Evolutionary conservation across 2,113 vertebrate genomes (phyloP).

Genomic region (Rattus rattus): DNA sequence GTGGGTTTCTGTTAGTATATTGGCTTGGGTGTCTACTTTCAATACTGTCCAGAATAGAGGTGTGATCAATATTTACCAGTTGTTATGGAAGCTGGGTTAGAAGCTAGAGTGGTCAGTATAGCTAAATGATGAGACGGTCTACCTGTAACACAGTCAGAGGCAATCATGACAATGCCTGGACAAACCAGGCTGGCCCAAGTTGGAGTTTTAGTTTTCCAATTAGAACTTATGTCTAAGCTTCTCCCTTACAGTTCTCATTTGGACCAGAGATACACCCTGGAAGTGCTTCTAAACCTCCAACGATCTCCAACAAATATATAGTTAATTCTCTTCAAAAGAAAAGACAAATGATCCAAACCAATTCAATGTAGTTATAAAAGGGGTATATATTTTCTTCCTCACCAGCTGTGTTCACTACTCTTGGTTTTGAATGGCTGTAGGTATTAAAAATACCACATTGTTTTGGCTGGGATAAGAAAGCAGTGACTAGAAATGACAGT

Average conservation of each 20-base stretch:
- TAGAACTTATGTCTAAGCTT: not conserved
- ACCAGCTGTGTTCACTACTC: not conserved
- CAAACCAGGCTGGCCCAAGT: not conserved
- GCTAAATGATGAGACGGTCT: not conserved
- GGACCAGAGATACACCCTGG: not conserved
- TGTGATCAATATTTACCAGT: constrained; percentile 4
- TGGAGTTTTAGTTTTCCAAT: not conserved
- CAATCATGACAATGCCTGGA: not conserved
- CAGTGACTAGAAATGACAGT: not conserved
- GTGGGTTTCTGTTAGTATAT: not conserved
- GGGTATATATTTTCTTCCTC: not conserved
- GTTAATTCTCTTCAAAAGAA: not conserved
- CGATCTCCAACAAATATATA: not conserved
- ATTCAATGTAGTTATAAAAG: not conserved
- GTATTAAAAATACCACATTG: too few relatives aligned
- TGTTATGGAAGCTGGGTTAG: not conserved
- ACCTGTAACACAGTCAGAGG: not conserved
- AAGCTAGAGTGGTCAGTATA: not conserved
- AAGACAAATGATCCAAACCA: not conserved
- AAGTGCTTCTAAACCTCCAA: not conserved
- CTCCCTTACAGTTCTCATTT: not conserved
- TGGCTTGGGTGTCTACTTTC: not conserved
- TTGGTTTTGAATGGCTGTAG: not conserved
- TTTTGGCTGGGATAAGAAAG: too few relatives aligned
- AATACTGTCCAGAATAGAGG: not conserved